Conservation (phyloP, 2,113 vertebrate genomes). For the Stigmatopora argus region DNA sequence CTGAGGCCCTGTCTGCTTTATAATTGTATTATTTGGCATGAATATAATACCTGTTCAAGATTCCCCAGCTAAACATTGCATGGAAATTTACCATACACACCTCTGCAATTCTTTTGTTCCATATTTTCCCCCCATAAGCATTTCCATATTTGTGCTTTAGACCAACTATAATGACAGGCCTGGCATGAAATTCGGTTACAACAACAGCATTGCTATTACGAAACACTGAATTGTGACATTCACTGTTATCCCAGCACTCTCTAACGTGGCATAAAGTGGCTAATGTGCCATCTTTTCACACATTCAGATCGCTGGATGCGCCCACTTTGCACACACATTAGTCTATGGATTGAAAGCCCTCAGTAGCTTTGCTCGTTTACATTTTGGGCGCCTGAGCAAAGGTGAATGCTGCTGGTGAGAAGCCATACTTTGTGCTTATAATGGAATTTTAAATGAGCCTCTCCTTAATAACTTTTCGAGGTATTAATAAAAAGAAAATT, state of each 20-base stretch:
- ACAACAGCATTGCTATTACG: not conserved
- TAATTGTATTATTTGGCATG: not conserved
- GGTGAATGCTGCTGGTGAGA: constrained; percentile 59
- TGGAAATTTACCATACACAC: not conserved
- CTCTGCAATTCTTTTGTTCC: not conserved
- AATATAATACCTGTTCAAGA: not conserved
- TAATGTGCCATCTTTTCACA: constrained; percentile 4
- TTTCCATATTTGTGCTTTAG: not conserved
- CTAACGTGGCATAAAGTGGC: constrained; percentile 3
- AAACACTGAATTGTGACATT: not conserved
- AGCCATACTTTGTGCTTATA: constrained; percentile 60
- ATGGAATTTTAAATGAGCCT: constrained; percentile 71
- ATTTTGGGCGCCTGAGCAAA: constrained; percentile 41
- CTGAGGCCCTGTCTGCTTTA: not conserved
- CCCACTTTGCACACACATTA: constrained; percentile 25
- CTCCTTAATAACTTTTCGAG: constrained; percentile 66
- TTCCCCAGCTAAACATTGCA: not conserved
- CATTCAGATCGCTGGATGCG: constrained; percentile 8
- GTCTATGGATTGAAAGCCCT: constrained; percentile 43
- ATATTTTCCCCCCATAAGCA: not conserved
- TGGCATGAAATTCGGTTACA: not conserved
- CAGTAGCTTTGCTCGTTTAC: constrained; percentile 44
- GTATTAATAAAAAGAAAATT: constrained; percentile 63
- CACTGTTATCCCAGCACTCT: not conserved
- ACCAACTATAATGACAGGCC: not conserved